Base-by-base conservation (phyloP, 30 jellyfish, hydroid and myxozoan genomes). In the Turritopsis dohrnii region DNA sequence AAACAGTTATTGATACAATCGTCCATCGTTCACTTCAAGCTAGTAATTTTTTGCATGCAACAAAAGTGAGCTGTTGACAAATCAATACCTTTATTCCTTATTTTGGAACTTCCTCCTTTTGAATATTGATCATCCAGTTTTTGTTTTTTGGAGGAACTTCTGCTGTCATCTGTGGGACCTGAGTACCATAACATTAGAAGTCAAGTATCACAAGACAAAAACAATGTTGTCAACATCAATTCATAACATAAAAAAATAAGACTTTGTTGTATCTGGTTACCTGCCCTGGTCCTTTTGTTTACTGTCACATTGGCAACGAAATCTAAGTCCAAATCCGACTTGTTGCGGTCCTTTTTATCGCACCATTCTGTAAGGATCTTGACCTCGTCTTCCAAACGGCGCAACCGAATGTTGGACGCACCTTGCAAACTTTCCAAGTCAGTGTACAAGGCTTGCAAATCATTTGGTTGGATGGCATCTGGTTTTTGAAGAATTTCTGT, bases 361-460 rank as follows among this genome's bases (percentile, higher is more conserved):
- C 90, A 93, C 98, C 98, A 93, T 53, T 93, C 98, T 29, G 90
- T 86, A 1, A 93, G 84, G 18, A 93, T 88, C 76, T 93, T 93
- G 81, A 88, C 74, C 89, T 93, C 98, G 25, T 95, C 94, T 65
- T 93, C 98, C 69, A 93, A 76, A 81, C 88, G 95, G 29, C 98
- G 77, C 53, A 88, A 85, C 25, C 98, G 95, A 8, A 93, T 88
- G 65, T 93, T 93, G 13, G 98, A 93, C 28, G 98, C 98, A 1
- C 98, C 98, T 74, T 84, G 96, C 3, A 93, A 87, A 21, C 83
- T 93, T 74, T 93, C 98, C 23, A 93, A 79, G 79, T 93, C 98
- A 0, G 98, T 93, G 84, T 88, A 93, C 4, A 93, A 66, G 18
- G 90, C 98, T 74, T 93, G 96, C 20, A 93, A 82, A 52, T 93